phyloP scores from a whole-genome alignment of 2,888 invertebrate species.

The Synergus umbraculus region DNA sequence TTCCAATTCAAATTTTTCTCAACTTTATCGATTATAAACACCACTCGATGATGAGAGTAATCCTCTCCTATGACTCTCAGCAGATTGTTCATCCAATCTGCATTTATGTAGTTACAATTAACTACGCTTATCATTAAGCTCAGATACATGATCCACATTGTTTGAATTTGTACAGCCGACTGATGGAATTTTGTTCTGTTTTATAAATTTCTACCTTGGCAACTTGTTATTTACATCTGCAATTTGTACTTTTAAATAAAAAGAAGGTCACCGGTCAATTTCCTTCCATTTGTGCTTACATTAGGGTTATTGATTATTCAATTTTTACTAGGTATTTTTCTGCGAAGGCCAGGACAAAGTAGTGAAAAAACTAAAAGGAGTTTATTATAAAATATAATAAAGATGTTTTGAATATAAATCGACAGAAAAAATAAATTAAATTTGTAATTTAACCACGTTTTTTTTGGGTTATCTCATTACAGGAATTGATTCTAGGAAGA shows the following conservation, averaged over 20 bases:
- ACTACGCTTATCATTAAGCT: neutral
- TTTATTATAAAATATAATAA: neutral
- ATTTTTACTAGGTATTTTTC: neutral
- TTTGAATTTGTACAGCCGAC: neutral
- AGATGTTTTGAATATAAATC: neutral
- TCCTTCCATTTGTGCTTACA: neutral
- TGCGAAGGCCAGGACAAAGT: neutral
- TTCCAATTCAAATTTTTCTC: neutral
- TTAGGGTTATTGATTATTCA: neutral
- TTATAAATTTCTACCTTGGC: neutral
- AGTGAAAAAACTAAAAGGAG: neutral
- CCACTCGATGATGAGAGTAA: neutral
- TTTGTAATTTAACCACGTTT: neutral
- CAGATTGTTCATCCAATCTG: neutral
- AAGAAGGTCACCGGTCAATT: neutral
- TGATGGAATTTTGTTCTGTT: neutral
- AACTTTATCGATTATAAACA: neutral
- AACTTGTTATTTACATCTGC: neutral
- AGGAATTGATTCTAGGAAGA: neutral
- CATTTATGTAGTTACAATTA: neutral
- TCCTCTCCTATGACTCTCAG: neutral
- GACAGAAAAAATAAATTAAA: neutral
- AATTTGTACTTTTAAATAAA: neutral
- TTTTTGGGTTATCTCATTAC: neutral
- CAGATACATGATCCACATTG: neutral